Evolutionary conservation across 2,797 vertebrate species (phyloP).

Genomic region (Neosalanx taihuensis): DNA sequence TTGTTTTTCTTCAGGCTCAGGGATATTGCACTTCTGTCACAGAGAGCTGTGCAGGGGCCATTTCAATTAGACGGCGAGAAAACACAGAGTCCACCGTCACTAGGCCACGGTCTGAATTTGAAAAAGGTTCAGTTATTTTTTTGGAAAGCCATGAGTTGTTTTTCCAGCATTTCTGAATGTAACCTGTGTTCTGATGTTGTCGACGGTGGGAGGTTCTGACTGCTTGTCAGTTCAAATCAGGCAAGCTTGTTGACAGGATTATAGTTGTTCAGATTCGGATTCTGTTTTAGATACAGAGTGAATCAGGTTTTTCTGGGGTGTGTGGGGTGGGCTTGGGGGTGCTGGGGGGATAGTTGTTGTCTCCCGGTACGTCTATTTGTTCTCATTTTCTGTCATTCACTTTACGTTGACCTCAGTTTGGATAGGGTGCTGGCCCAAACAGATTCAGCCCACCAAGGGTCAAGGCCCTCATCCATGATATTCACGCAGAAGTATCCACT

Average conservation of each 20-base stretch:
- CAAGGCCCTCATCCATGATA: background rate
- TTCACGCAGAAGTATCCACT: background rate
- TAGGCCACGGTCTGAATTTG: constrained; percentile 2
- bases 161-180: background rate
- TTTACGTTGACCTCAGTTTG: background rate
- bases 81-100: constrained; percentile 20
- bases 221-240: background rate
- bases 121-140: background rate
- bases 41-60: constrained; percentile 37
- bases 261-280: no score
- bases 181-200: background rate
- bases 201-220: no score
- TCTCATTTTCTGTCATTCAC: background rate
- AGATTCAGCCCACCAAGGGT: background rate
- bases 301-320: no score
- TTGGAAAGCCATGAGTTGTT: background rate
- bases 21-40: constrained; percentile 13
- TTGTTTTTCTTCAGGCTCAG: constrained; percentile 44
- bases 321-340: no score
- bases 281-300: no score
- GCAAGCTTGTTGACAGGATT: background rate
- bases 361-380: no score
- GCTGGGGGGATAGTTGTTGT: no score
- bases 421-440: background rate
- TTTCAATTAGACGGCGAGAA: constrained; percentile 39